Evolutionary conservation across 1,140 invertebrate species (phyloP), one percentile per base, ranked within the genome.

Genomic region (Neomicropteryx cornuta): DNA sequence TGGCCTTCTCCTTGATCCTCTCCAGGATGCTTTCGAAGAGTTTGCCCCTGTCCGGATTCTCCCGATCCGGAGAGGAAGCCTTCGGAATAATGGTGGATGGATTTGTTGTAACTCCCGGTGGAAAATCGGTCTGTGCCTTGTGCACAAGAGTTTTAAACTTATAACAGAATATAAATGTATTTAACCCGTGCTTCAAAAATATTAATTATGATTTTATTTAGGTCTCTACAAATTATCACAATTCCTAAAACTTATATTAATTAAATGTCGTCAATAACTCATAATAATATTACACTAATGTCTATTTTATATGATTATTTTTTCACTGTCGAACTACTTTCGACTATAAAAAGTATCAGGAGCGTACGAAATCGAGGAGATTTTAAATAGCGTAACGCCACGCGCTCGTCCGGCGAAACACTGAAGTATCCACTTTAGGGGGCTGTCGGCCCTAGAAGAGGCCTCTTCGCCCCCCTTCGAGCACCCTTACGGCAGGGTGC

Each of bases 71-170:
- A 58, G 59, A 62, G 37, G 53, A 61, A 48, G 57, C 48, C 43
- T 64, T 62, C 52, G 61, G 61, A 52, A 64, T 64, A 56, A 64
- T 64, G 38, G 53, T 64, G n/a, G 59, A 47, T 46, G 52, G 50
- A 43, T 51, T 38, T 44, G 10, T n/a, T 37, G 33, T 51, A 50
- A 52, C 54, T 51, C 44, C 46, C 42, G 13, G 8, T 27, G 8
- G 23, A 27, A 27, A 27, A 8, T 8, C 23, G 23, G 23, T 27
- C 23, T 13, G 23, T 8, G 8, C 8, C 23, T 27, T 8, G 23
- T 8, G 8, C 13, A 8, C 23, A 27, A 8, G 8, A 13, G 8
- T 13, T 8, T 13, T 27, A 27, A 8, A 8, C 8, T 8, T 27
- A 27, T 8, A 8, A 8, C 23, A 13, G 13, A 27, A 27, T 27